Evolutionary conservation across 1,140 invertebrate genomes (phyloP).

Genomic region (Heliconius hewitsoni): DNA sequence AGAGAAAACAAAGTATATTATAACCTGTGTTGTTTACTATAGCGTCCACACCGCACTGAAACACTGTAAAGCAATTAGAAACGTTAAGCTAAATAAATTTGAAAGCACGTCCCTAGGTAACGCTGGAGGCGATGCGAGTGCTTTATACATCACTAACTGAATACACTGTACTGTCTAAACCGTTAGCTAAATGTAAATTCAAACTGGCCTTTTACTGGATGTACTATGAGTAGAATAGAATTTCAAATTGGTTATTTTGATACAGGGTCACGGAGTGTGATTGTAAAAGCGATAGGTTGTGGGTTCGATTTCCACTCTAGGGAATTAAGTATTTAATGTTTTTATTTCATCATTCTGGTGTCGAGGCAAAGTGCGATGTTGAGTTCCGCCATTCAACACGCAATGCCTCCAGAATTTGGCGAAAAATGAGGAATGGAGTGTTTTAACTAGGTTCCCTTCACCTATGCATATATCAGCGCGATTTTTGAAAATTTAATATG

Average conservation of each 20-base stretch:
- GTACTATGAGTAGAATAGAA: conserved; percentile 11
- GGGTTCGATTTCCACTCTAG: no score
- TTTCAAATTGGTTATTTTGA: conserved; percentile 11
- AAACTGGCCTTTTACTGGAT: conserved; percentile 3
- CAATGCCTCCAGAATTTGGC: no score
- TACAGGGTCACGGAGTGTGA: background rate
- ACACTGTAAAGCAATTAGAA: conserved; percentile 17
- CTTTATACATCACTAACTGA: conserved; percentile 12
- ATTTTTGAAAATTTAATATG: no score
- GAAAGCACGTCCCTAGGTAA: conserved; percentile 9
- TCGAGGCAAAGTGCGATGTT: no score
- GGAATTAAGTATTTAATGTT: no score
- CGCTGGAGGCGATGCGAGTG: conserved; percentile 8
- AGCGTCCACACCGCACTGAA: background rate
- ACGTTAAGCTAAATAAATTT: conserved; percentile 20
- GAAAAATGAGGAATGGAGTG: no score
- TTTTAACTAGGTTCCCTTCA: no score
- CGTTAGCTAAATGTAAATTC: conserved; percentile 5
- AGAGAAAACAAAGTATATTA: background rate
- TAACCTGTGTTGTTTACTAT: background rate
- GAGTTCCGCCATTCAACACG: no score
- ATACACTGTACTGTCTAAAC: conserved; percentile 4
- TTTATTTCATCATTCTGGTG: no score
- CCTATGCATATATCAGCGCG: no score
- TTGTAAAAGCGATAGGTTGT: no score